Conservation (phyloP, 2,888 invertebrate species). For the Clitarchus hookeri region DNA sequence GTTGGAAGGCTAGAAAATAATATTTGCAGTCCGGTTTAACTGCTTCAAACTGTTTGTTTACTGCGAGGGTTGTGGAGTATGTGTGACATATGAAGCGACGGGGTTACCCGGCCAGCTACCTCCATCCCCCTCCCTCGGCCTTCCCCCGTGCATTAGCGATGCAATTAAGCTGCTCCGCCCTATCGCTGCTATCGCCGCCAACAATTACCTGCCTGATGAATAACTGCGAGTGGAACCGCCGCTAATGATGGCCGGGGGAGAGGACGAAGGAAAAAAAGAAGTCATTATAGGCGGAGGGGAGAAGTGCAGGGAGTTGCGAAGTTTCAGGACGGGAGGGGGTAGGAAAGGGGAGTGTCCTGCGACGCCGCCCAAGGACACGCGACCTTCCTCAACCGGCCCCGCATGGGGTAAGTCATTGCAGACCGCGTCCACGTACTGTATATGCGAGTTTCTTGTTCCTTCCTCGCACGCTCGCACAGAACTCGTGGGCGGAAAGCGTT, state of each 20-base stretch:
- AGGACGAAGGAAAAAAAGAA: neutral
- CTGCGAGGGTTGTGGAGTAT: neutral
- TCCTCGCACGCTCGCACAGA: no score
- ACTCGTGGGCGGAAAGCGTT: no score
- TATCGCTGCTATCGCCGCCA: neutral
- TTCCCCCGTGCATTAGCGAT: neutral
- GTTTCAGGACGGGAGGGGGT: neutral
- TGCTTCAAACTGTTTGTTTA: no score
- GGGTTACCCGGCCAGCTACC: neutral
- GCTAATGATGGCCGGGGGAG: neutral
- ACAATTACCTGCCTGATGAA: neutral
- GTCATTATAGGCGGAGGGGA: neutral
- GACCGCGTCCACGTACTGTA: neutral
- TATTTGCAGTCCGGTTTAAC: no score
- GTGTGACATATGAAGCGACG: neutral
- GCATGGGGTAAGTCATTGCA: neutral
- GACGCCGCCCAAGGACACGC: neutral
- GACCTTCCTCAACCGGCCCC: constrained; percentile 2
- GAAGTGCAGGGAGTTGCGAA: neutral
- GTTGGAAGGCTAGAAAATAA: no score
- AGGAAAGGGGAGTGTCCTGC: neutral
- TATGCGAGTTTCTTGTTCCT: no score
- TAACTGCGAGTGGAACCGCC: neutral
- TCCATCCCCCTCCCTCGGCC: no score
- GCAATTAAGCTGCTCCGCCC: neutral